Evolutionary conservation across 2,113 vertebrate species (phyloP), one percentile per base, ranked within the genome.

Genomic region (Daphoenositta chrysoptera): DNA sequence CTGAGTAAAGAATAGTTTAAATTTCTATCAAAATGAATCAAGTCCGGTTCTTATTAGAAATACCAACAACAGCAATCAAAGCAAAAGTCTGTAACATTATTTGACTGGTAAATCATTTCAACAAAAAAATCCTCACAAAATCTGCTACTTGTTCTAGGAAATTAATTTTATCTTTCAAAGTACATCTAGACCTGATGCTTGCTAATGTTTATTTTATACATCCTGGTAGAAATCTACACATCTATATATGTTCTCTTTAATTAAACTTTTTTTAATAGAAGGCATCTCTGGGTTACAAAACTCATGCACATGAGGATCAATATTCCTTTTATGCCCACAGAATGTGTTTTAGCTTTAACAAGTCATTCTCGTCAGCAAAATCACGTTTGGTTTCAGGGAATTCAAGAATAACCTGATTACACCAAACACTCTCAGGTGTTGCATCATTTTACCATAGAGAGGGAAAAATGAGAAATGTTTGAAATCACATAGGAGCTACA

Each of bases 341-440:
- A 78, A 83, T 14, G 8, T 47, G 5, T 42, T 83, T 71, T 64
- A 65, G 13, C 21, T 35, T 72, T 83, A 66, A 40, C 26, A 86
- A 57, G 28, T 37, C 31, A 40, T 42, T 61, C 11, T 76, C 11
- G 3, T 27, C 48, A 60, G 22, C 6, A 82, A 78, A 94, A 77
- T 24, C 50, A 45, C 33, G 39, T 79, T 66, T 77, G 18, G 61
- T n/a, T 92, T 95, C 66, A 61, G 20, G 7, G 21, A 40, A 13
- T 65, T 83, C 50, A 61, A 42, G 37, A 76, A 48, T 47, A 53
- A 86, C 10, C 15, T 61, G 14, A 42, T 80, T 80, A 45, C 1
- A 0, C 4, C 47, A 73, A 69, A 26, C 5, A 20, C 8, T 40
- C 19, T 48, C 7, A 28, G 7, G 2, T 26, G 21, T 40, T 2